Percentiles rank a stretch among this genome's conserved stretches.
Conservation (phyloP, 2,797 vertebrate species). For the Typhlichthys eigenmanni region DNA sequence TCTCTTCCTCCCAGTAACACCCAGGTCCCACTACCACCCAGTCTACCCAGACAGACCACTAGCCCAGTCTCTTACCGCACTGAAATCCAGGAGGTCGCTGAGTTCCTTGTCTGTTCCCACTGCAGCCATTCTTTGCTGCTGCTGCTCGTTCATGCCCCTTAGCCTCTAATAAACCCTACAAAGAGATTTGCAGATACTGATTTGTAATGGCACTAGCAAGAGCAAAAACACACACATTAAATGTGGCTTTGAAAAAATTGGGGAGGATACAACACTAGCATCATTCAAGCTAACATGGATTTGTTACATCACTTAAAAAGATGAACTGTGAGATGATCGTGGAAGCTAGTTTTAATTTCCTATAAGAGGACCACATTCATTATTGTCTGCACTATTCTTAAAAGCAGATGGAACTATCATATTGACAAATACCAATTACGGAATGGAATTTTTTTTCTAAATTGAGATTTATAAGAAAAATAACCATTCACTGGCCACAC, state of each 20-base stretch:
- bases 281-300: slow-evolving; percentile 50
- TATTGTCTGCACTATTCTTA: slow-evolving; percentile 19
- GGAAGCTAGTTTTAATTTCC: slow-evolving; percentile 22
- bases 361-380: slow-evolving; percentile 19
- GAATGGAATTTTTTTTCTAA: slow-evolving; percentile 8
- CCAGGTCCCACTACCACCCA: slow-evolving; percentile 54
- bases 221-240: slow-evolving; percentile 63
- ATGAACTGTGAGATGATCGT: slow-evolving; percentile 24
- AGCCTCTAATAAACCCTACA: slow-evolving; percentile 84
- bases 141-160: slow-evolving; percentile 86
- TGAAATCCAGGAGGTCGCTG: slow-evolving; percentile 99
- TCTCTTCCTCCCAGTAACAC: slow-evolving; percentile 62
- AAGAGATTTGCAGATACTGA: slow-evolving; percentile 78
- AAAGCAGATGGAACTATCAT: slow-evolving; percentile 11
- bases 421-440: background rate
- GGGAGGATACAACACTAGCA: slow-evolving; percentile 51
- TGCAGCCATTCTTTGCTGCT: slow-evolving; percentile 95
- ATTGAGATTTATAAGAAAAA: slow-evolving; percentile 1
- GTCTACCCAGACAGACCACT: slow-evolving; percentile 20
- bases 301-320: slow-evolving; percentile 33
- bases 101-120: slow-evolving; percentile 99
- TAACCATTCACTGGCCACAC: slow-evolving; percentile 14
- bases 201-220: slow-evolving; percentile 72
- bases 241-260: slow-evolving; percentile 52
- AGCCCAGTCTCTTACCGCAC: slow-evolving; percentile 89